Evolutionary conservation across 2,797 vertebrate genomes (phyloP).

Genomic region (Poecilia velifera): DNA sequence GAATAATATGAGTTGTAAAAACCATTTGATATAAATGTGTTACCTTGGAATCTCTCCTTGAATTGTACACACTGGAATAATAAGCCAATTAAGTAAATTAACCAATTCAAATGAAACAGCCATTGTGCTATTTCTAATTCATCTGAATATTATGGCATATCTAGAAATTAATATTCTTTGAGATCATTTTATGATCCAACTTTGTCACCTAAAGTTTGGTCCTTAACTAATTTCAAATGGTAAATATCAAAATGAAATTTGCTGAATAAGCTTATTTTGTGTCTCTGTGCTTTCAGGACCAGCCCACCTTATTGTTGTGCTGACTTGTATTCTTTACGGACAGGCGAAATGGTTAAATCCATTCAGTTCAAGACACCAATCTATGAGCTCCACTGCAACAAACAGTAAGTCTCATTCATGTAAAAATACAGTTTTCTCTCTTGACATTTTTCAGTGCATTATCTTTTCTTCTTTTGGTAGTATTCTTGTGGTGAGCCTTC

Average conservation of each 20-base stretch:
- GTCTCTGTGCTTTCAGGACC: slow-evolving; percentile 77
- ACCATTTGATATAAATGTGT: not conserved
- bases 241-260: not conserved
- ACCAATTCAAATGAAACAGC: not conserved
- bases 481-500: slow-evolving; percentile 94
- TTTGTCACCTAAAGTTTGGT: not conserved
- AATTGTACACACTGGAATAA: not conserved
- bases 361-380: slow-evolving; percentile 99
- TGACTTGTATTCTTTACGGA: slow-evolving; percentile 93
- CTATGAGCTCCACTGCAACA: slow-evolving; percentile 96
- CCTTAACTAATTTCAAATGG: not conserved
- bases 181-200: not conserved
- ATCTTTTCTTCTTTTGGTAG: slow-evolving; percentile 72
- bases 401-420: slow-evolving; percentile 80
- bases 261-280: not conserved
- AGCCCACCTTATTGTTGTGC: slow-evolving; percentile 95
- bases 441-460: not conserved
- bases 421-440: not conserved
- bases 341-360: slow-evolving; percentile 97
- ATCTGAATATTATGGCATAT: not conserved
- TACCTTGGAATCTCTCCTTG: not conserved
- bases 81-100: not conserved
- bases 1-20: no score
- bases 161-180: not conserved
- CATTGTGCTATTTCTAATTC: not conserved